Evolutionary conservation across 1,140 invertebrate species (phyloP), one percentile per base, ranked within the genome.

Genomic region (Macrosteles quadrilineatus): DNA sequence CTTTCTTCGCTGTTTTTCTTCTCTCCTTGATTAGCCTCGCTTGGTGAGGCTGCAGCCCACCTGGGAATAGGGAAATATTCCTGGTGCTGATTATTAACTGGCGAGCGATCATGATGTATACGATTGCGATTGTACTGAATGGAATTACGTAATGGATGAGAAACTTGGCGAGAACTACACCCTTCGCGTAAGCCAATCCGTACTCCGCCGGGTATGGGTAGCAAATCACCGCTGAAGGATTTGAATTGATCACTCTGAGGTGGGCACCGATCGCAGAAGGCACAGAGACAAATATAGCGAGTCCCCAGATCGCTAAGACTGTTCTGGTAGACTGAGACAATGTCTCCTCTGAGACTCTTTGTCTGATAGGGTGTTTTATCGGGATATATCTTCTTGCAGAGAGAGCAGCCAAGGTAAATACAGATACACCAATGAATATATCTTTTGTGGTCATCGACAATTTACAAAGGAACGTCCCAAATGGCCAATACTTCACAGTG

Each of bases 71-170:
- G n/a, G n/a, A n/a, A 64, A 93, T 87, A 74, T 91, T 90, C 74
- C 86, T 86, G 0, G 93, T 91, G 75, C 92, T 93, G 95, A 94
- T 88, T 97, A n/a, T n/a, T n/a, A n/a, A n/a, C n/a, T n/a, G n/a
- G n/a, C n/a, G n/a, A n/a, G n/a, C n/a, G n/a, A n/a, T 97, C 70
- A 94, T 81, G 9, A 90, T 82, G 81, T 97, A 97, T 83, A 96
- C 97, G 25, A 90, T 81, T 0, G 87, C 89, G 70, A 97, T 97
- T 21, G 96, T 87, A 1, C 87, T 81, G 31, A 97, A 81, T 0
- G 96, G 96, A 36, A 96, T 81, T 0, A 90, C 84, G 81, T 96
- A 97, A 77, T 94, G 92, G 21, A 95, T 83, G 21, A 96, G 79
- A 77, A 96, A 96, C 45, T 88, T 87, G 32, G 88, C 78, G 69